Evolutionary conservation across 92 coral and sea anemone genomes (phyloP).

Genomic region (Epizoanthus scotinus): DNA sequence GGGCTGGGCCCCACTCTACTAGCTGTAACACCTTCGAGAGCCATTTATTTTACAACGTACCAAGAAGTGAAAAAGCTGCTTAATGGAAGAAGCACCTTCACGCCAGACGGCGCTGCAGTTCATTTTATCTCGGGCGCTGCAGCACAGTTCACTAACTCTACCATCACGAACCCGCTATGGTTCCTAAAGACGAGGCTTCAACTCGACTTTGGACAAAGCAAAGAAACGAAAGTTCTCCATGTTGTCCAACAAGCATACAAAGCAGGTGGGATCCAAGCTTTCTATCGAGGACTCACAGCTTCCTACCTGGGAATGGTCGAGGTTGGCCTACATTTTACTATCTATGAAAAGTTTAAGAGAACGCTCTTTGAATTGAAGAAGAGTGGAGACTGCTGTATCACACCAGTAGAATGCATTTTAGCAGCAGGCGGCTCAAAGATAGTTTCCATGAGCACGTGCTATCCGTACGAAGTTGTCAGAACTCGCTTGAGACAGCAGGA

Average conservation of each 20-base stretch:
- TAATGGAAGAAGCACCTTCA: not conserved
- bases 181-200: slow-evolving; percentile 57
- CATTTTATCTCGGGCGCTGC: slow-evolving; percentile 40
- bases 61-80: slow-evolving; percentile 37
- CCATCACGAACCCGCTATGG: slow-evolving; percentile 57
- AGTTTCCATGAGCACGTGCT: slow-evolving; percentile 47
- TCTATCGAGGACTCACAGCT: slow-evolving; percentile 49
- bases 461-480: slow-evolving; percentile 53
- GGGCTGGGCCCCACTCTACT: slow-evolving; percentile 51
- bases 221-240: slow-evolving; percentile 18
- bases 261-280: slow-evolving; percentile 41
- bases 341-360: slow-evolving; percentile 46
- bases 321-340: slow-evolving; percentile 38
- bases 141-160: slow-evolving; percentile 47
- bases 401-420: slow-evolving; percentile 9
- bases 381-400: slow-evolving; percentile 16
- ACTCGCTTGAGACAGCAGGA: slow-evolving; percentile 57
- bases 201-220: slow-evolving; percentile 35
- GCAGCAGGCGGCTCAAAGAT: slow-evolving; percentile 31
- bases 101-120: slow-evolving; percentile 25
- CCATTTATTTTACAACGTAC: slow-evolving; percentile 53
- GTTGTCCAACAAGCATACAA: slow-evolving; percentile 24
- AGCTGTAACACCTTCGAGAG: slow-evolving; percentile 52
- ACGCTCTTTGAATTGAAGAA: slow-evolving; percentile 26
- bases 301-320: slow-evolving; percentile 55